Percentiles rank a stretch among this genome's conserved stretches.
Conservation (phyloP, 2,113 vertebrate species). For the Macheiramphus alcinus region DNA sequence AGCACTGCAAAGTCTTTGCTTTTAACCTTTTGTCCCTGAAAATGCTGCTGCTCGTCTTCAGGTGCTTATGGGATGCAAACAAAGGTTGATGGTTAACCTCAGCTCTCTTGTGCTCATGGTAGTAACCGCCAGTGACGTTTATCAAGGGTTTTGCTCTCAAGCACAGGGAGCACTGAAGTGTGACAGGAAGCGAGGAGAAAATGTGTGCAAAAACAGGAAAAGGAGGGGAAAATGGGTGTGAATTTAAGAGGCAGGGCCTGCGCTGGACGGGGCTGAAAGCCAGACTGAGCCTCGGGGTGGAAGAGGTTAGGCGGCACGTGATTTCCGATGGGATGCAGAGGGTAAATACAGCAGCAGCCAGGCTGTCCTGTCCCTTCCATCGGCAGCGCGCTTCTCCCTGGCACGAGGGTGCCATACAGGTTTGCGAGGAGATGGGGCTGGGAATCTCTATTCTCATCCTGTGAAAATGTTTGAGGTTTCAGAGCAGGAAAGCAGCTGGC, state of each 20-base stretch:
- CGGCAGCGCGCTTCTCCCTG: background rate
- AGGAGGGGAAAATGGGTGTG: background rate
- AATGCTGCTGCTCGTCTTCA: background rate
- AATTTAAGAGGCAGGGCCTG: background rate
- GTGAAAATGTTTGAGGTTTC: background rate
- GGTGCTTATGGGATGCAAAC: background rate
- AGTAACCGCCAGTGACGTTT: background rate
- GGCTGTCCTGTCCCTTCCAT: background rate
- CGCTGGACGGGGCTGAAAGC: background rate
- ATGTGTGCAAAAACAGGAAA: constrained; percentile 31
- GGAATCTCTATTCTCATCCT: background rate
- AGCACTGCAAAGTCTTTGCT: background rate
- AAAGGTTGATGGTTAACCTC: constrained; percentile 7
- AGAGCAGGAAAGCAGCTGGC: background rate
- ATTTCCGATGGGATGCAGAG: background rate
- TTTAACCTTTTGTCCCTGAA: background rate
- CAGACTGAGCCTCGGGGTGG: background rate
- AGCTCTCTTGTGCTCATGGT: background rate
- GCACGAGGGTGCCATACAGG: background rate
- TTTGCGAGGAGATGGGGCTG: background rate
- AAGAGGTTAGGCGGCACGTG: background rate
- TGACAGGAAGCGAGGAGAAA: constrained; percentile 11
- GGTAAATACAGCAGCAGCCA: background rate
- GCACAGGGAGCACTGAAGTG: background rate
- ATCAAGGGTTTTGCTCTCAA: background rate